A percentile compares a stretch with the other conserved stretches of the same genome.
These are phyloP conservation scores for Brenthis ino DNA, from an alignment of 2,888 invertebrate genomes.

Conservation along the genomic window DNA sequence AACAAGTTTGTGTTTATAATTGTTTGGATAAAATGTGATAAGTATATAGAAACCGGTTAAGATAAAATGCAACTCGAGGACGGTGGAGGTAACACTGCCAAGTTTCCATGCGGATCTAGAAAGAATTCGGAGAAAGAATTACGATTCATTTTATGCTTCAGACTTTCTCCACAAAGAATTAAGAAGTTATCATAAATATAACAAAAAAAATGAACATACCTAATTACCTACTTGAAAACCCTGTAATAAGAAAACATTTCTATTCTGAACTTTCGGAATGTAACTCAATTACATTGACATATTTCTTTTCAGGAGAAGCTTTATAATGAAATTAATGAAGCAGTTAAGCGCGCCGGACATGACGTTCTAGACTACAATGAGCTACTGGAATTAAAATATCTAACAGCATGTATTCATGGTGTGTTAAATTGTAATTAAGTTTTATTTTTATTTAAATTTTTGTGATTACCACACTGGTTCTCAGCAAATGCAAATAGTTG, in stretches of 20 bases:
- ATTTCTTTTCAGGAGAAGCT: constrained; percentile 55
- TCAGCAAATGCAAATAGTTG: too few relatives aligned
- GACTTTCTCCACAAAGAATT: too few relatives aligned
- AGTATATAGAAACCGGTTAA: background rate
- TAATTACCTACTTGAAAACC: background rate
- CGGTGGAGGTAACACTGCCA: too few relatives aligned
- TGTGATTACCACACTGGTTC: too few relatives aligned
- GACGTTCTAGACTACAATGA: constrained; percentile 63
- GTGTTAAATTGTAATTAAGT: constrained; percentile 17
- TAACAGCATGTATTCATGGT: constrained; percentile 64
- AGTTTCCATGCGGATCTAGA: too few relatives aligned
- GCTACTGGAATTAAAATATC: constrained; percentile 59
- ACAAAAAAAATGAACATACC: background rate
- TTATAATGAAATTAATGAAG: constrained; percentile 56
- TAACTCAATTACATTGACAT: too few relatives aligned
- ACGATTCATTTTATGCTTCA: too few relatives aligned
- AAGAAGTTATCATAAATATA: too few relatives aligned
- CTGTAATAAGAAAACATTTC: constrained; percentile 3
- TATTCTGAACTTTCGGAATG: background rate
- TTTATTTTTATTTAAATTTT: too few relatives aligned
- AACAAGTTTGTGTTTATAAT: constrained; percentile 51
- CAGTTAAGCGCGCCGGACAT: constrained; percentile 52
- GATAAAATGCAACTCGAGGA: too few relatives aligned
- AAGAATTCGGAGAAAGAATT: too few relatives aligned
- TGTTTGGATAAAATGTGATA: background rate